phyloP scores from a whole-genome alignment of 1,140 invertebrate genomes.

The Drosophila ercepeae region DNA sequence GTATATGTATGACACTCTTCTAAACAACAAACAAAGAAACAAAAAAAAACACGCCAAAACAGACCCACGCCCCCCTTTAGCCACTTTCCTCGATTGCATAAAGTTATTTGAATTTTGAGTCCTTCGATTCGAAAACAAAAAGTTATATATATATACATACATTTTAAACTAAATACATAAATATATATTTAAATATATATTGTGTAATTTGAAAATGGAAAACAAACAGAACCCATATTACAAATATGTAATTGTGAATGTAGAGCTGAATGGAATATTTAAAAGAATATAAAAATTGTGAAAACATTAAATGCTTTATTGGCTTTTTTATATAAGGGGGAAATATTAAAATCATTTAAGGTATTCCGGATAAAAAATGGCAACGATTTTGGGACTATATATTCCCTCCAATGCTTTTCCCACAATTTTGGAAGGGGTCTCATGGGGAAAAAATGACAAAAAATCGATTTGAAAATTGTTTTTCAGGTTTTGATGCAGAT shows the following conservation, averaged over 20 bases:
- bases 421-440: too few relatives aligned
- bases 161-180: conserved; percentile 74
- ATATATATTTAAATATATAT: conserved; percentile 68
- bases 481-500: too few relatives aligned
- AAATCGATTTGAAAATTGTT: too few relatives aligned
- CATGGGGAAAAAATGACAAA: too few relatives aligned
- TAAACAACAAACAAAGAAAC: conserved; percentile 23
- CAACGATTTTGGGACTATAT: too few relatives aligned
- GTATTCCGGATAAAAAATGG: background rate
- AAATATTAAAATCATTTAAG: too few relatives aligned
- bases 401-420: too few relatives aligned
- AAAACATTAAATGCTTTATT: conserved; percentile 22
- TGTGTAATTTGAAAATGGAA: conserved; percentile 69
- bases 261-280: conserved; percentile 79
- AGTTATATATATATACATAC: conserved; percentile 75
- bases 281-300: conserved; percentile 68
- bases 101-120: conserved; percentile 48
- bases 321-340: background rate
- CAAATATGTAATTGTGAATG: conserved; percentile 82
- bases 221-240: conserved; percentile 53
- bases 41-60: conserved; percentile 4
- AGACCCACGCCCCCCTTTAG: conserved; percentile 29
- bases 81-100: conserved; percentile 48
- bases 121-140: conserved; percentile 37
- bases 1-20: conserved; percentile 36